Percentiles rank a stretch among this genome's conserved stretches.
phyloP scores from a whole-genome alignment of 2,888 invertebrate species.

The Temnothorax unifasciatus region DNA sequence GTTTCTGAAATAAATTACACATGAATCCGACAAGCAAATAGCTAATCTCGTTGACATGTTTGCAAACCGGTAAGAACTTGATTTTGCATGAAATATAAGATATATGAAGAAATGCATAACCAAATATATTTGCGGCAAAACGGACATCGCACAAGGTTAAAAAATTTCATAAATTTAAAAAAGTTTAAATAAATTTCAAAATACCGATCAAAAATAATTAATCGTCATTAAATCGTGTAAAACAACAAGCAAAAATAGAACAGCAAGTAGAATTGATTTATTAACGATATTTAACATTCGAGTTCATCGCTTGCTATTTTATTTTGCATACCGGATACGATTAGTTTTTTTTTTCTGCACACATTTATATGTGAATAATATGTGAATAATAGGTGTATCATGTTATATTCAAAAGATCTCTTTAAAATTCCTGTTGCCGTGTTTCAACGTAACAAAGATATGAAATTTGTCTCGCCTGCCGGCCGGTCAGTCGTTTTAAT shows the following conservation, averaged over 20 bases:
- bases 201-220: not conserved
- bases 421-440: not conserved
- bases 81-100: slow-evolving; percentile 45
- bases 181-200: not conserved
- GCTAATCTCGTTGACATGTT: slow-evolving; percentile 26
- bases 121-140: slow-evolving; percentile 27
- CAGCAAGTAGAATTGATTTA: not conserved
- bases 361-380: not conserved
- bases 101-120: not conserved
- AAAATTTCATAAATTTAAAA: not conserved
- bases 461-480: not conserved
- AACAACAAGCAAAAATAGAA: not conserved
- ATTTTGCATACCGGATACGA: slow-evolving; percentile 1
- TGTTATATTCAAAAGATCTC: not conserved
- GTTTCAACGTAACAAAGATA: not conserved
- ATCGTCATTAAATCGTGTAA: not conserved
- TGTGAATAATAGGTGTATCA: not conserved
- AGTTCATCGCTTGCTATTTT: not conserved
- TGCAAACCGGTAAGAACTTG: slow-evolving; percentile 22
- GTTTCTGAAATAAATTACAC: slow-evolving; percentile 18
- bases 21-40: slow-evolving; percentile 6
- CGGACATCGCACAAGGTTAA: not conserved
- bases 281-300: not conserved
- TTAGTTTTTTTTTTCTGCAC: not conserved
- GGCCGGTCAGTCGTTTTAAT: not conserved